Evolutionary conservation across 2,113 vertebrate genomes (phyloP), one percentile per base, ranked within the genome.

Genomic region (Sorex fumeus): DNA sequence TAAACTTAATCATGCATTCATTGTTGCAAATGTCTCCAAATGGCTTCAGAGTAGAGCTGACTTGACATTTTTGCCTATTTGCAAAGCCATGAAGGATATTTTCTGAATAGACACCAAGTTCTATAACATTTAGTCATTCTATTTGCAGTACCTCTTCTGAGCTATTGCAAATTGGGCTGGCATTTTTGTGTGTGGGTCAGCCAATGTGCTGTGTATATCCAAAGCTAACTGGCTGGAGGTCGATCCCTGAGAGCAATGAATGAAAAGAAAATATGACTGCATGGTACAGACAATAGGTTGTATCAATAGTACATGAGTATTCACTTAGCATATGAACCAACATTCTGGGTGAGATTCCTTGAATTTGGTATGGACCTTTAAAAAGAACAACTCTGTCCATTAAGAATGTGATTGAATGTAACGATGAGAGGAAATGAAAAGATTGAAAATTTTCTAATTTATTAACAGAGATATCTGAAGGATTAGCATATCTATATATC

Each of bases 1-100:
- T 95, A 97, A 97, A 97, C 96, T 97, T 95, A 98, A 94, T 95
- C 95, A 89, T 93, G 93, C 94, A 95, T 96, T 96, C 94, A 90
- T 96, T 97, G 97, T 96, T 96, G 93, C 88, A 89, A 96, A 95
- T 95, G 92, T 96, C 90, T 97, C 97, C 96, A 94, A 96, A 97
- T 85, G 96, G 69, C 92, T 85, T 92, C 96, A 80, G 94, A 97
- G 96, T 64, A 86, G 75, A 94, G 96, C 88, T 96, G 97, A 95
- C 88, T 96, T 96, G 92, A 91, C 93, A 95, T 91, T 95, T 93
- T 88, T 95, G 91, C 95, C 91, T 6, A 77, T 94, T 96, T 97
- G 96, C 80, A 97, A 89, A 96, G 70, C 90, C 93, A 90, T 57
- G 88, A 90, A 53, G 95, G 95, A 91, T 96, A 43, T 90, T 96